Conservation (phyloP, 2,888 invertebrate species). For the Maniola hyperantus region DNA sequence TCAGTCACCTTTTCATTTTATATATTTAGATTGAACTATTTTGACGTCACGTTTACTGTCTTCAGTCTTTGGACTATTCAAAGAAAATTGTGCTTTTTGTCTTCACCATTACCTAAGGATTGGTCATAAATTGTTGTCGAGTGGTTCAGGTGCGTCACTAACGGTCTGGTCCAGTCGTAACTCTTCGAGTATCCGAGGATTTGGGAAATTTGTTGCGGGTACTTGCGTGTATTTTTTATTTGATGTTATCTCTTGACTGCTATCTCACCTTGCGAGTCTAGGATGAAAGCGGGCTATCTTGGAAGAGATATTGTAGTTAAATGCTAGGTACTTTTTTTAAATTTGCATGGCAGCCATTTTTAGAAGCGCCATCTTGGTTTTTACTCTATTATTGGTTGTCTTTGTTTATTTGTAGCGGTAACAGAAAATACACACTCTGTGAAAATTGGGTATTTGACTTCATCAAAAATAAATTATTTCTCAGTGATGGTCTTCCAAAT, state of each 20-base stretch:
- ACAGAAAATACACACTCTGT: no score
- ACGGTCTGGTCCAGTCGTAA: slow-evolving; percentile 66
- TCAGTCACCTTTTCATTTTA: no score
- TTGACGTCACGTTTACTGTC: neutral
- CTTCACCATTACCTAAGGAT: slow-evolving; percentile 48
- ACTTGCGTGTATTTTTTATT: slow-evolving; percentile 26
- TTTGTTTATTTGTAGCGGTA: no score
- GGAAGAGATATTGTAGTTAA: neutral
- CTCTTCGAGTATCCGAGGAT: slow-evolving; percentile 62
- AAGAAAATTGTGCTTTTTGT: slow-evolving; percentile 55
- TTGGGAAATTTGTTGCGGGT: slow-evolving; percentile 49
- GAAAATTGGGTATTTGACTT: no score
- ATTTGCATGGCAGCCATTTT: no score
- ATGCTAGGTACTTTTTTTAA: no score
- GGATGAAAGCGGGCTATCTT: neutral
- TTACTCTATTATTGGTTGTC: no score
- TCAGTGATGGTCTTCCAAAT: no score
- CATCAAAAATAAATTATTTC: no score
- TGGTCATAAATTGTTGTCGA: slow-evolving; percentile 44
- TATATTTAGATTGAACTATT: no score
- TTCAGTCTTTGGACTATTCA: slow-evolving; percentile 33
- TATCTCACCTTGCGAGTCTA: neutral
- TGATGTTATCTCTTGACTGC: no score
- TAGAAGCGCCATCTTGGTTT: no score
- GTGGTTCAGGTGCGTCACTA: slow-evolving; percentile 65